These are phyloP conservation scores for Tragelaphus buxtoni DNA, from an alignment of 2,113 vertebrate genomes.

Conservation along the genomic window DNA sequence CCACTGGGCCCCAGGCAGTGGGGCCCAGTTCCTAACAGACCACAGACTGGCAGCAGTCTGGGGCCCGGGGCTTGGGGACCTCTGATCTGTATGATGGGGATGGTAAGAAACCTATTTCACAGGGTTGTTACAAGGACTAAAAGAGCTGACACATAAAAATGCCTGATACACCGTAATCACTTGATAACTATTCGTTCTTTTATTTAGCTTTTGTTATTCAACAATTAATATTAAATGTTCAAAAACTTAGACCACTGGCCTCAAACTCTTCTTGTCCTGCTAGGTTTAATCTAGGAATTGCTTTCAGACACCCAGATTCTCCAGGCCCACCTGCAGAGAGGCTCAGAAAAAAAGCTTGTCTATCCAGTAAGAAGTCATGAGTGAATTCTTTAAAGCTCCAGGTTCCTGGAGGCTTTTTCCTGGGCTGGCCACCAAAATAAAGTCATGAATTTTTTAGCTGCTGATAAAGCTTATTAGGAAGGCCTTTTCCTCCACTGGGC, in stretches of 20 bases:
- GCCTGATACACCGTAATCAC: background rate
- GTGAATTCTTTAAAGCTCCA: background rate
- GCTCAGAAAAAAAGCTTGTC: background rate
- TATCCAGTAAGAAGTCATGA: background rate
- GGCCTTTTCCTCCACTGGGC: background rate
- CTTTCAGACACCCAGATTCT: background rate
- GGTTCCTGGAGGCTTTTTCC: background rate
- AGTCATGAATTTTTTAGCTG: slow-evolving; percentile 37
- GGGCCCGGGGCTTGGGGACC: background rate
- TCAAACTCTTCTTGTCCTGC: background rate
- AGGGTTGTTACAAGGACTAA: background rate
- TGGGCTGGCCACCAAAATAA: background rate
- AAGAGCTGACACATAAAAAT: slow-evolving; percentile 21
- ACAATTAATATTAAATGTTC: slow-evolving; percentile 26
- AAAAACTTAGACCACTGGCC: background rate
- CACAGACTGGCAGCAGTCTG: background rate
- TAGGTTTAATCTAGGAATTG: background rate
- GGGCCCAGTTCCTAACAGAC: background rate
- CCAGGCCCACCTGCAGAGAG: background rate
- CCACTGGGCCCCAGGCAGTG: background rate
- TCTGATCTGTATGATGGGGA: background rate
- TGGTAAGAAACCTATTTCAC: background rate
- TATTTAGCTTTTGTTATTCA: slow-evolving; percentile 29
- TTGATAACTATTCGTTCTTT: slow-evolving; percentile 4
- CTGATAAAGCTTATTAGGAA: background rate